These are phyloP conservation scores for Brachyhypopomus occidentalis DNA, from an alignment of 2,113 vertebrate species.

Conservation along the genomic window DNA sequence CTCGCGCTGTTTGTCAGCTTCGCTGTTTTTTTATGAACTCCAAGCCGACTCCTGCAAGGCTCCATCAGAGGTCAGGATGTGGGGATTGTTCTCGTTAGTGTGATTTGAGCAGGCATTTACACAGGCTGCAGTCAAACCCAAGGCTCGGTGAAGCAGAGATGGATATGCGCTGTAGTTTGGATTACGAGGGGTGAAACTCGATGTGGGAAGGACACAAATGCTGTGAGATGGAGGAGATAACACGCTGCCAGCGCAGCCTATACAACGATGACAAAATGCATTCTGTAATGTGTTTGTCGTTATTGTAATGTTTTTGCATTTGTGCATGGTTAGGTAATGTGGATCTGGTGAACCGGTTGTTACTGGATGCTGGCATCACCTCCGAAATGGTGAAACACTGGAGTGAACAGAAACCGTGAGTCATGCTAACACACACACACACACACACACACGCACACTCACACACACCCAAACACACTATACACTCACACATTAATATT, in stretches of 20 bases:
- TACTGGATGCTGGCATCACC: constrained; percentile 94
- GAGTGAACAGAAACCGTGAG: constrained; percentile 85
- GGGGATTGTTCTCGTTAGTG: constrained; percentile 14
- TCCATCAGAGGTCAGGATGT: constrained; percentile 40
- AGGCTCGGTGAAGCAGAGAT: background rate
- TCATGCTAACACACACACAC: constrained; percentile 18
- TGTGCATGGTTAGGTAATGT: constrained; percentile 79
- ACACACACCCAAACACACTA: background rate
- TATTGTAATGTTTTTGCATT: constrained; percentile 4
- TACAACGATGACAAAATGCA: background rate
- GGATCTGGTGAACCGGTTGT: constrained; percentile 84
- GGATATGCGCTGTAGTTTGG: background rate
- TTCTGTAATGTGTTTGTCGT: background rate
- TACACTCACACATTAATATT: background rate
- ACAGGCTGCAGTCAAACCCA: background rate
- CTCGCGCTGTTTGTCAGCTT: background rate
- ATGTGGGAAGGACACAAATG: no score
- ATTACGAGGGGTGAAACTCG: background rate
- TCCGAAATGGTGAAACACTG: constrained; percentile 84
- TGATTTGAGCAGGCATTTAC: constrained; percentile 22
- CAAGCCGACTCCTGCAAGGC: constrained; percentile 31
- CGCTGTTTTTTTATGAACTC: constrained; percentile 40
- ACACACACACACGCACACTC: background rate
- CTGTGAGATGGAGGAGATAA: no score
- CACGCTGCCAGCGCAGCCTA: background rate